Conservation (phyloP, 2,113 vertebrate species). For the Henicopernis longicauda region DNA sequence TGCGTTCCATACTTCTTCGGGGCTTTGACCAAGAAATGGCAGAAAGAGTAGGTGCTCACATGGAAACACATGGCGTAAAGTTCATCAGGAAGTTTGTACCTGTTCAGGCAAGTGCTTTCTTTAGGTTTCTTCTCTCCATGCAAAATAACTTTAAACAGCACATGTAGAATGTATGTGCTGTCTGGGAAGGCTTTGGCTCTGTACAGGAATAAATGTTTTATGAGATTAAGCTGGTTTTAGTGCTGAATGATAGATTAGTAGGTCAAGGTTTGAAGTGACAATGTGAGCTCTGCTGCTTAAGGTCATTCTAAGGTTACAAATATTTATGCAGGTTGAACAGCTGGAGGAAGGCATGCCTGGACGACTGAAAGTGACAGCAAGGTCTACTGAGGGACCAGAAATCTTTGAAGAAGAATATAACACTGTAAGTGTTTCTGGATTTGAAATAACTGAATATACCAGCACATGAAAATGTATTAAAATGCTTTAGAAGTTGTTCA, state of each 20-base stretch:
- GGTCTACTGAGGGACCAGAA: conserved; percentile 82
- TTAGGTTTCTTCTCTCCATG: background rate
- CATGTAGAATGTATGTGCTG: background rate
- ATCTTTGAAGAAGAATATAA: conserved; percentile 86
- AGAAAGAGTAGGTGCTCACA: conserved; percentile 82
- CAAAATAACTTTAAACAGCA: background rate
- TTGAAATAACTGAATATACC: background rate
- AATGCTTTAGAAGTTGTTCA: background rate
- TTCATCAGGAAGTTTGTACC: conserved; percentile 88
- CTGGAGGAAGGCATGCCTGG: conserved; percentile 89
- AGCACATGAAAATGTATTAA: background rate
- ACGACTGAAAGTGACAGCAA: conserved; percentile 86
- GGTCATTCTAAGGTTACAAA: background rate
- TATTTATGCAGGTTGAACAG: conserved; percentile 77
- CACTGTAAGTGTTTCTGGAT: conserved; percentile 77
- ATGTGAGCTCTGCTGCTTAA: background rate
- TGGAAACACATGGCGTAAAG: conserved; percentile 88
- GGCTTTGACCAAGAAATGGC: conserved; percentile 98
- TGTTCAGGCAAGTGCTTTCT: conserved; percentile 71
- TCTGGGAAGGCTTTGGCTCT: background rate
- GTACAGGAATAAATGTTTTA: background rate
- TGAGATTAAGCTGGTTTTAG: background rate
- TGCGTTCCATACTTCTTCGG: conserved; percentile 90
- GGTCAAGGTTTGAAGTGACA: background rate
- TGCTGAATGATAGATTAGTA: background rate